Conservation (phyloP, 1,140 invertebrate species). For the Euglossa dilemma region DNA sequence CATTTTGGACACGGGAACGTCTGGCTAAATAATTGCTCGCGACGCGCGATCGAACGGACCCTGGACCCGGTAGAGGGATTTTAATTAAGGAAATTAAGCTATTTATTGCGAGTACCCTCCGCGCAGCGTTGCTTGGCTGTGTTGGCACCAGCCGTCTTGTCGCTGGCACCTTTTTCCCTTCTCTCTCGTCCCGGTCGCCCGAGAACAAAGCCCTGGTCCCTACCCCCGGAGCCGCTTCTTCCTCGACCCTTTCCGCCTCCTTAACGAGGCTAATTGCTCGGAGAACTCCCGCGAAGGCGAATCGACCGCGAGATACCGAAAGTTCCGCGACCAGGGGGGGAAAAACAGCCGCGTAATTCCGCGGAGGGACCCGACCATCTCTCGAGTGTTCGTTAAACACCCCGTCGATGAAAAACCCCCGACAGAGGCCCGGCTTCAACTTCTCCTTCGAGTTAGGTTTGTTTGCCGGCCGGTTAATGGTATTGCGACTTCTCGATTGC, state of each 20-base stretch:
- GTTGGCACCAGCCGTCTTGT: slow-evolving; percentile 14
- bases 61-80: slow-evolving; percentile 43
- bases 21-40: not conserved
- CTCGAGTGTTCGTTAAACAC: slow-evolving; percentile 61
- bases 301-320: slow-evolving; percentile 14
- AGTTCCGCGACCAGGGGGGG: slow-evolving; percentile 32
- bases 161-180: slow-evolving; percentile 29
- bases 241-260: slow-evolving; percentile 13
- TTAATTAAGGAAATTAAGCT: slow-evolving; percentile 77
- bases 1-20: not conserved
- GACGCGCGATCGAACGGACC: slow-evolving; percentile 1
- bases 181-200: not conserved
- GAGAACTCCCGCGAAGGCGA: slow-evolving; percentile 33
- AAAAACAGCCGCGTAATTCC: slow-evolving; percentile 56
- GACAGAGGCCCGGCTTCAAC: not conserved
- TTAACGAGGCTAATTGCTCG: slow-evolving; percentile 69
- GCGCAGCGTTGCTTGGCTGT: slow-evolving; percentile 4
- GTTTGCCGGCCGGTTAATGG: slow-evolving; percentile 5
- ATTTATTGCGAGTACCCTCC: slow-evolving; percentile 66
- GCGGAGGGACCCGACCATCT: slow-evolving; percentile 3
- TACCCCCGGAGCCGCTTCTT: slow-evolving; percentile 41
- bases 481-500: slow-evolving; percentile 26
- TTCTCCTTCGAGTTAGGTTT: slow-evolving; percentile 1
- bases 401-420: not conserved
- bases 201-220: slow-evolving; percentile 45